Conservation (phyloP, 2,797 vertebrate genomes). For the Cheirogaleus major region DNA sequence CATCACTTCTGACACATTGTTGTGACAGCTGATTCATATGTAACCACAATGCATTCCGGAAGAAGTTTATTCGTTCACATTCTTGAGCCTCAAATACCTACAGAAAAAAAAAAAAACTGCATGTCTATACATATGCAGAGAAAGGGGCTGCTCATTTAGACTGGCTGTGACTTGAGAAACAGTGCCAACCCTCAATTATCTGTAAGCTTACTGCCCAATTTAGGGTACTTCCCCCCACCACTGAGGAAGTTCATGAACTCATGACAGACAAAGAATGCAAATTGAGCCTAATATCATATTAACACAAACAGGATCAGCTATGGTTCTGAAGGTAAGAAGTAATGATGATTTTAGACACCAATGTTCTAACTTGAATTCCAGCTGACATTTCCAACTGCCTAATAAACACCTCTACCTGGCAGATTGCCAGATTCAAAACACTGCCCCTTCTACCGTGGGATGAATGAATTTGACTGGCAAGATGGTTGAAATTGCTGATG, state of each 20-base stretch:
- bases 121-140: neutral
- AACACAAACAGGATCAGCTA: neutral
- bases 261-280: neutral
- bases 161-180: neutral
- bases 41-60: slow-evolving; percentile 94
- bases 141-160: neutral
- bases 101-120: neutral
- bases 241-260: neutral
- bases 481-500: neutral
- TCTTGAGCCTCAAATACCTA: slow-evolving; percentile 94
- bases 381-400: neutral
- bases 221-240: neutral
- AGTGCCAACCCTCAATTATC: neutral
- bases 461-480: neutral
- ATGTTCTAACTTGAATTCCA: neutral
- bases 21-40: slow-evolving; percentile 96
- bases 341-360: neutral
- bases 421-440: neutral
- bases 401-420: neutral
- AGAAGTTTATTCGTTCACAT: slow-evolving; percentile 91
- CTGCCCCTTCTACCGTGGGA: neutral
- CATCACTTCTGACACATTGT: slow-evolving; percentile 93
- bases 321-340: neutral
- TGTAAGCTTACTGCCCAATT: neutral
- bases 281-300: neutral